phyloP scores from a whole-genome alignment of 2,113 vertebrate genomes.

The Electrona antarctica region DNA sequence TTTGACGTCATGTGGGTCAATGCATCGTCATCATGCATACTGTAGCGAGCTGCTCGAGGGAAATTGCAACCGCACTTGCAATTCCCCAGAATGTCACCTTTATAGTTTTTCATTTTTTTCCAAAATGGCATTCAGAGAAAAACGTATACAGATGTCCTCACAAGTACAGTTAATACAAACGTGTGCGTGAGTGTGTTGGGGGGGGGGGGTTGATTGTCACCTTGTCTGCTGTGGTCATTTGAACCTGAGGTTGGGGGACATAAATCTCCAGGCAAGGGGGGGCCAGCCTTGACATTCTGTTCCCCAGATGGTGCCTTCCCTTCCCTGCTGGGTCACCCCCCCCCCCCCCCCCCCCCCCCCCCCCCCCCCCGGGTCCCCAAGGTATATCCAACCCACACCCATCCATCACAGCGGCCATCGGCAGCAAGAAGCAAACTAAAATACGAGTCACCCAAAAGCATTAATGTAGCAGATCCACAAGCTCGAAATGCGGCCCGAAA shows the following conservation, averaged over 20 bases:
- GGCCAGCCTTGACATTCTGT: constrained; percentile 68
- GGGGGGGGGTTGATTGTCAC: constrained; percentile 41
- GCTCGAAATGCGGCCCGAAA: too few species aligned
- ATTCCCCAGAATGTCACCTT: too few species aligned
- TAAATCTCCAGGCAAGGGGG: constrained; percentile 60
- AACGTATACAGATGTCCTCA: too few species aligned
- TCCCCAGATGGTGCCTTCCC: constrained; percentile 58
- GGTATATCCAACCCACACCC: constrained; percentile 58
- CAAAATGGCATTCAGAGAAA: too few species aligned
- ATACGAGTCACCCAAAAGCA: constrained; percentile 8
- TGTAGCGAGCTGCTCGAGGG: too few species aligned
- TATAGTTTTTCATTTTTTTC: too few species aligned
- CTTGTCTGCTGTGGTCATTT: constrained; percentile 51
- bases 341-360: neutral
- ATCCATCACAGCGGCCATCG: constrained; percentile 62
- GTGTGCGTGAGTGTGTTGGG: neutral
- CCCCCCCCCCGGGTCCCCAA: constrained; percentile 49
- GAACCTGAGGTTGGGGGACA: constrained; percentile 56
- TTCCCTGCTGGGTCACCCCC: constrained; percentile 20
- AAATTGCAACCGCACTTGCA: too few species aligned
- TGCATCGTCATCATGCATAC: too few species aligned
- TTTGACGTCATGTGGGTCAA: too few species aligned
- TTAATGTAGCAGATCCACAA: too few species aligned
- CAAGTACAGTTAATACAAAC: too few species aligned
- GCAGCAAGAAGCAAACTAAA: too few species aligned